Evolutionary conservation across 2,113 vertebrate species (phyloP).

Genomic region (Notothenia rossii): DNA sequence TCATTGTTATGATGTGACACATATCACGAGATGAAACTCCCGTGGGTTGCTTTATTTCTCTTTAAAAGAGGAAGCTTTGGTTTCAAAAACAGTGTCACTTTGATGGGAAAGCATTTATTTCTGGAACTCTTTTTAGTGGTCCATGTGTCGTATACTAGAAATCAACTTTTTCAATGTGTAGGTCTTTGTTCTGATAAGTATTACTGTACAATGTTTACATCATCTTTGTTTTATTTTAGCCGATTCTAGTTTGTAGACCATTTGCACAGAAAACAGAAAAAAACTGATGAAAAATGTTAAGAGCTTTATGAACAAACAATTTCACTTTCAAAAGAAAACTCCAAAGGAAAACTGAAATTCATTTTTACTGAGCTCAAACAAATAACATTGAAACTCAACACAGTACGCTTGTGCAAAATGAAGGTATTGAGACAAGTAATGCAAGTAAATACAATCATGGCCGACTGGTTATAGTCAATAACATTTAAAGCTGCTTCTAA

Average conservation of each 20-base stretch:
- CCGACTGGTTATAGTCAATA: not conserved
- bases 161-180: not conserved
- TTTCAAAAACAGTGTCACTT: not conserved
- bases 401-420: not conserved
- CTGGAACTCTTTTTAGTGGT: not conserved
- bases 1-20: not conserved
- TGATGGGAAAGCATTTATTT: not conserved
- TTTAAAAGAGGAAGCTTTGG: not conserved
- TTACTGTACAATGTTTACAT: not conserved
- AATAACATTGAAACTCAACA: not conserved
- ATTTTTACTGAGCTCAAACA: not conserved
- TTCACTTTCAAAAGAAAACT: not conserved
- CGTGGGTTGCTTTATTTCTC: not conserved
- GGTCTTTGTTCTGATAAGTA: not conserved
- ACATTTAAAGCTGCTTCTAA: not conserved
- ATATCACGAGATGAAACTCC: not conserved
- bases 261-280: not conserved
- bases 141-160: too few relatives aligned
- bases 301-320: not conserved
- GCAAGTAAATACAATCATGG: not conserved
- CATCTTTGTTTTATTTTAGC: not conserved
- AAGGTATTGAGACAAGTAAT: conserved; percentile 7
- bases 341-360: not conserved
- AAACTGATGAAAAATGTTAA: too few relatives aligned
- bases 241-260: not conserved